Conservation (phyloP, 2,113 vertebrate species). For the Furnarius figulus region DNA sequence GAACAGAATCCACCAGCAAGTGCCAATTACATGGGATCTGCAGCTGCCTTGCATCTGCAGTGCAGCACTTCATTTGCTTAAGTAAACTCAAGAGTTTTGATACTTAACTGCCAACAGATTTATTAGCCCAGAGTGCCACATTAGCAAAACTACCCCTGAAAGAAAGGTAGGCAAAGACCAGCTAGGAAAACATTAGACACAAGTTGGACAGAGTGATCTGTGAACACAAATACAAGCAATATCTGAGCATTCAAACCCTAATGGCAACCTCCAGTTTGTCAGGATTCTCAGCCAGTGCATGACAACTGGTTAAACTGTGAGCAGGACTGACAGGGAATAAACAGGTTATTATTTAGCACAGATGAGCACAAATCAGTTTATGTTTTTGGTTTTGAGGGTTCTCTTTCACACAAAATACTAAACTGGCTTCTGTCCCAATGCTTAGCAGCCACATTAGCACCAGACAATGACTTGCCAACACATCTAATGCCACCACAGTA, state of each 20-base stretch:
- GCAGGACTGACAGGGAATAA: not conserved
- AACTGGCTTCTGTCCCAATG: not conserved
- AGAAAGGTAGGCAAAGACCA: not conserved
- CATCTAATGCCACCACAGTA: conserved; percentile 13
- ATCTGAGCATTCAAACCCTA: not conserved
- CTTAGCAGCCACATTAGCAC: not conserved
- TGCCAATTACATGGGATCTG: not conserved
- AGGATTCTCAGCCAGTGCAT: not conserved
- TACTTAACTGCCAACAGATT: not conserved
- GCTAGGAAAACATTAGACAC: not conserved
- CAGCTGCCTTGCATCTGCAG: conserved; percentile 21
- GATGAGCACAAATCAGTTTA: not conserved
- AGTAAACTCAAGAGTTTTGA: not conserved
- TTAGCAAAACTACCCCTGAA: not conserved
- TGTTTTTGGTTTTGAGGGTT: not conserved
- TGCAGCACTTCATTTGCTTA: conserved; percentile 3
- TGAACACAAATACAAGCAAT: not conserved
- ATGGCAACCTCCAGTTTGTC: not conserved
- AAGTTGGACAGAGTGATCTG: not conserved
- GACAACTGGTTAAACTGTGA: not conserved
- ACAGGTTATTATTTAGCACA: not conserved
- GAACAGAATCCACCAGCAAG: not conserved
- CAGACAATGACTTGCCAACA: not conserved
- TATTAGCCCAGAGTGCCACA: not conserved
- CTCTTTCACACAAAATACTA: not conserved